Evolutionary conservation across 37 sponge, comb jelly and placozoan genomes (phyloP).

Genomic region (Corticium candelabrum): DNA sequence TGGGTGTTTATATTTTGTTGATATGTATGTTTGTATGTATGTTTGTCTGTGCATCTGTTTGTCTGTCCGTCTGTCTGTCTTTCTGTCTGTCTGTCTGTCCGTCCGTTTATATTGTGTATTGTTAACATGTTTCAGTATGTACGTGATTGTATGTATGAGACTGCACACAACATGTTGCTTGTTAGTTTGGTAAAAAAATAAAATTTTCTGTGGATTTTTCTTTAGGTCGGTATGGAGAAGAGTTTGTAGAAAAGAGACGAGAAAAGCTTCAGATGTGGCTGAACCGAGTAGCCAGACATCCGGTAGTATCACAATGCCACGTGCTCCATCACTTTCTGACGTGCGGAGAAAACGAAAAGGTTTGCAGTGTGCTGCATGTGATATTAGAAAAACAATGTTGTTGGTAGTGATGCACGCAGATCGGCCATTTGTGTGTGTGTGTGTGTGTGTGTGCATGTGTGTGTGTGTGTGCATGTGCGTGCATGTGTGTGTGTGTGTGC

Average conservation of each 20-base stretch:
- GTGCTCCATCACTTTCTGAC: conserved; percentile 49
- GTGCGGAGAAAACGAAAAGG: conserved; percentile 26
- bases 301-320: conserved; percentile 61
- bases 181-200: background rate
- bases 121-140: too few species aligned
- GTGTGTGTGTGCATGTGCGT: conserved; percentile 2
- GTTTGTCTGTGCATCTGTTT: too few species aligned
- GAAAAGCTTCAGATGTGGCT: conserved; percentile 85
- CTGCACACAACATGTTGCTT: background rate
- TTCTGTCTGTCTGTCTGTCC: too few species aligned
- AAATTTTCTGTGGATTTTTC: background rate
- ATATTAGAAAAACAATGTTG: too few species aligned
- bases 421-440: background rate
- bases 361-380: too few species aligned
- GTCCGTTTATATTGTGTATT: too few species aligned
- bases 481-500: background rate
- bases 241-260: conserved; percentile 80
- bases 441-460: background rate
- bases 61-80: too few species aligned
- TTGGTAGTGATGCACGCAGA: too few species aligned
- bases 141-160: too few species aligned
- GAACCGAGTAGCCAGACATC: conserved; percentile 90
- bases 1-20: too few species aligned
- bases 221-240: conserved; percentile 32
- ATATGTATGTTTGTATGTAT: too few species aligned